These are phyloP conservation scores for Maconellicoccus hirsutus DNA, from an alignment of 1,140 invertebrate species.

Conservation along the genomic window DNA sequence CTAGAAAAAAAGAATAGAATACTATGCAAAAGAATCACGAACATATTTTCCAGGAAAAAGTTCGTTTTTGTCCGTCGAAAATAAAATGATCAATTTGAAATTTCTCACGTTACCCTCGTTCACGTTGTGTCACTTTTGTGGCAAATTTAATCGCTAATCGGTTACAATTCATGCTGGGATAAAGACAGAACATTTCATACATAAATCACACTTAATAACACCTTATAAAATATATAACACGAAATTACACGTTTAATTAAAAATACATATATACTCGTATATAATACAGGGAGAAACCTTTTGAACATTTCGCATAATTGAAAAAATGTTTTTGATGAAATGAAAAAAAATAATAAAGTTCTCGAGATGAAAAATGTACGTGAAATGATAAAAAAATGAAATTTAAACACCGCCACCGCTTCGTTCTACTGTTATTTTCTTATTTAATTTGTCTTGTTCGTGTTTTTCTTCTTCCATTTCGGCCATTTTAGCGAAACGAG, in stretches of 20 bases:
- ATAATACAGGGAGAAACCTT: too few relatives aligned
- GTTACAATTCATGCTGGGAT: too few relatives aligned
- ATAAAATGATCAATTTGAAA: too few relatives aligned
- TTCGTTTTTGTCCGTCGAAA: too few relatives aligned
- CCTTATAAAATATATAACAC: neutral
- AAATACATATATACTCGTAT: too few relatives aligned
- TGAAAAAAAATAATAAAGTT: neutral
- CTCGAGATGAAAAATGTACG: neutral
- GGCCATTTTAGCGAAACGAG: conserved; percentile 80
- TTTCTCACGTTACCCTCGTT: too few relatives aligned
- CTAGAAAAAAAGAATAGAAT: neutral
- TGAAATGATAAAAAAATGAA: neutral
- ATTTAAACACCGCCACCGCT: conserved; percentile 83
- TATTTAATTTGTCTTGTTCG: conserved; percentile 56
- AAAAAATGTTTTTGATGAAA: neutral
- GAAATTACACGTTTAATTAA: neutral
- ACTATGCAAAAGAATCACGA: neutral
- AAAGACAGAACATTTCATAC: too few relatives aligned
- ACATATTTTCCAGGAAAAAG: neutral
- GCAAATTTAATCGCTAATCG: neutral
- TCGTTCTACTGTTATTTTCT: conserved; percentile 77
- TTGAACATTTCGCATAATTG: too few relatives aligned
- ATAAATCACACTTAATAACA: too few relatives aligned
- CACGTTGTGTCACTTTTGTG: neutral
- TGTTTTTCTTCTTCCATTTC: conserved; percentile 76